phyloP scores from a whole-genome alignment of 2,113 vertebrate species.

The Pteruthius melanotis region DNA sequence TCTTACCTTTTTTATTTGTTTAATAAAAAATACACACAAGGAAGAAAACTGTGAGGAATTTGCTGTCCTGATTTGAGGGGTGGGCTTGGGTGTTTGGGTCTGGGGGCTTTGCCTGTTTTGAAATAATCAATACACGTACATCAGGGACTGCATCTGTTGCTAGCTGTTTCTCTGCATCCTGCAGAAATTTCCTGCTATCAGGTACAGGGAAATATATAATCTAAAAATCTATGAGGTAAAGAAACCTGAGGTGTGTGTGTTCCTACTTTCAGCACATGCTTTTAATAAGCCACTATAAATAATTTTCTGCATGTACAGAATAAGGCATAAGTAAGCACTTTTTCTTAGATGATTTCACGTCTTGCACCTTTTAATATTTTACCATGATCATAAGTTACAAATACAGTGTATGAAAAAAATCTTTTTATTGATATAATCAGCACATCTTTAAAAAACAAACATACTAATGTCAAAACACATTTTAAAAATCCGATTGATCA shows the following conservation, averaged over 20 bases:
- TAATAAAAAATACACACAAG: neutral
- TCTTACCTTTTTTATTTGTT: neutral
- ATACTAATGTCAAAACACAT: conserved; percentile 54
- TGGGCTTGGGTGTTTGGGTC: no score
- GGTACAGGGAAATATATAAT: neutral
- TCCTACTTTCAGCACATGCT: neutral
- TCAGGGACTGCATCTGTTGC: neutral
- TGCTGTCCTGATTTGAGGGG: neutral
- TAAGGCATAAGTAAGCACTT: conserved; percentile 41
- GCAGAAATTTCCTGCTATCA: neutral
- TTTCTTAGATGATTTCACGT: neutral
- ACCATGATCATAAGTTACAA: conserved; percentile 42
- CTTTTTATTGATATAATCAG: conserved; percentile 68
- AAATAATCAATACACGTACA: neutral
- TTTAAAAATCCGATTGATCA: conserved; percentile 47
- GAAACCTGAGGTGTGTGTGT: neutral
- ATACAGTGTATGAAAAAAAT: conserved; percentile 64
- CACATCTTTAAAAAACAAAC: conserved; percentile 53
- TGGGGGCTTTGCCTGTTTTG: neutral
- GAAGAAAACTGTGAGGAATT: neutral
- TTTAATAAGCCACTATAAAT: conserved; percentile 6
- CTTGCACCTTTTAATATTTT: conserved; percentile 58
- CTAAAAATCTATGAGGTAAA: neutral
- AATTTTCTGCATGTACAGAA: neutral
- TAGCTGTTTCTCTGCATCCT: neutral